Percentiles rank a stretch among this genome's conserved stretches.
Evolutionary conservation across 2,797 vertebrate species (phyloP).

Genomic region (Dryobates pubescens): DNA sequence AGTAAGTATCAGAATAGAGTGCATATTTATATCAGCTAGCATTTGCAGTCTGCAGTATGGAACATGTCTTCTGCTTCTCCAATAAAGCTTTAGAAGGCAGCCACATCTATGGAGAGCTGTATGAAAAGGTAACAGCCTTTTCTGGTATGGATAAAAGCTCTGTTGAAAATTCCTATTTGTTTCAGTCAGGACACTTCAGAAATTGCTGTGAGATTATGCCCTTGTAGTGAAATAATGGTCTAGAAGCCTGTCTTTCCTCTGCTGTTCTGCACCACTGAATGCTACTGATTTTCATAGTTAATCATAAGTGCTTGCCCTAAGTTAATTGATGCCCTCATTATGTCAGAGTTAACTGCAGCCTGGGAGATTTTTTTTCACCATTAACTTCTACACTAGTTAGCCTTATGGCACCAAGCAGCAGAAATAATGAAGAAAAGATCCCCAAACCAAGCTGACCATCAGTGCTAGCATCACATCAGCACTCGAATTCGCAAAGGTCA

Average conservation of each 20-base stretch:
- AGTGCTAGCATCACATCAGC: neutral
- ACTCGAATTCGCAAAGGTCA: conserved; percentile 50
- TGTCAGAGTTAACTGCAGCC: conserved; percentile 65
- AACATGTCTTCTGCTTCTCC: neutral
- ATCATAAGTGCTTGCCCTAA: conserved; percentile 63
- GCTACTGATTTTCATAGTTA: conserved; percentile 65
- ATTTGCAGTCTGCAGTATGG: fast-evolving
- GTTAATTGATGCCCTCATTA: conserved; percentile 76
- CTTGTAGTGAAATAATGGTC: conserved; percentile 45
- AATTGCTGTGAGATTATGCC: conserved; percentile 41
- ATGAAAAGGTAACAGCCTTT: neutral
- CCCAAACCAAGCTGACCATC: neutral
- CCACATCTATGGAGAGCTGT: neutral
- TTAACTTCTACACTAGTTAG: conserved; percentile 60
- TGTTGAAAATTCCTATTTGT: conserved; percentile 1
- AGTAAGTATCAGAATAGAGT: neutral
- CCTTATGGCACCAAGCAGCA: conserved; percentile 17
- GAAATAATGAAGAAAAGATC: conserved; percentile 38
- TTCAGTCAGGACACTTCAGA: neutral
- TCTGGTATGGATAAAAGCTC: neutral
- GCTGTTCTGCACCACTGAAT: conserved; percentile 40
- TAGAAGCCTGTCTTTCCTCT: conserved; percentile 34
- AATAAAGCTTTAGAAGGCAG: neutral
- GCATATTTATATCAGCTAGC: neutral
- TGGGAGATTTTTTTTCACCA: conserved; percentile 37